Conservation (phyloP, 2,888 invertebrate genomes). For the Ctena decussata region DNA sequence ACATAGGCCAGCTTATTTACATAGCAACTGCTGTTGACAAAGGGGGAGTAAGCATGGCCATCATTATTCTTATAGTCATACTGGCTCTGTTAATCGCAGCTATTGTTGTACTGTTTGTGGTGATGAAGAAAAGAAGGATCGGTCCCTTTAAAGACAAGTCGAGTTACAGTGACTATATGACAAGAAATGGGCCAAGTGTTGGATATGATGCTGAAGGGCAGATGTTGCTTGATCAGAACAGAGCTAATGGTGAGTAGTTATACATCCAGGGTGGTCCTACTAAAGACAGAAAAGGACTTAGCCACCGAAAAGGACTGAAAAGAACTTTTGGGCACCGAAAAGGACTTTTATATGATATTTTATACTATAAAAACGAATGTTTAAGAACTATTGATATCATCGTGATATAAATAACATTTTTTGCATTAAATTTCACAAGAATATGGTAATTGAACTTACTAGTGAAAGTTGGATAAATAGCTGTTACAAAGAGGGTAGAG, state of each 20-base stretch:
- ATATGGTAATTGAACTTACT: too few relatives aligned
- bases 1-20: constrained; percentile 77
- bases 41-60: constrained; percentile 47
- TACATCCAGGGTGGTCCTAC: too few relatives aligned
- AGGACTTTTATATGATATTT: too few relatives aligned
- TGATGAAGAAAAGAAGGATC: constrained; percentile 74
- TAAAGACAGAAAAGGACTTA: too few relatives aligned
- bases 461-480: too few relatives aligned
- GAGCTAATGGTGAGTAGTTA: constrained; percentile 57
- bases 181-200: constrained; percentile 14
- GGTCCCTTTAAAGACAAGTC: constrained; percentile 68
- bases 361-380: too few relatives aligned
- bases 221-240: constrained; percentile 58
- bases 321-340: too few relatives aligned
- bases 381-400: too few relatives aligned
- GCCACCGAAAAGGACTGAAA: too few relatives aligned
- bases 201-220: constrained; percentile 44
- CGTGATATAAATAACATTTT: too few relatives aligned
- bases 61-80: constrained; percentile 70
- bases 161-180: constrained; percentile 19
- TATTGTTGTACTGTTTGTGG: constrained; percentile 66
- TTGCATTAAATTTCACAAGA: too few relatives aligned
- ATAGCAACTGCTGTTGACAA: constrained; percentile 19
- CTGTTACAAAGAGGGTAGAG: too few relatives aligned
- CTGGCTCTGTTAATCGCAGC: constrained; percentile 69